Evolutionary conservation across 2,797 vertebrate genomes (phyloP).

Genomic region (Alauda arvensis): DNA sequence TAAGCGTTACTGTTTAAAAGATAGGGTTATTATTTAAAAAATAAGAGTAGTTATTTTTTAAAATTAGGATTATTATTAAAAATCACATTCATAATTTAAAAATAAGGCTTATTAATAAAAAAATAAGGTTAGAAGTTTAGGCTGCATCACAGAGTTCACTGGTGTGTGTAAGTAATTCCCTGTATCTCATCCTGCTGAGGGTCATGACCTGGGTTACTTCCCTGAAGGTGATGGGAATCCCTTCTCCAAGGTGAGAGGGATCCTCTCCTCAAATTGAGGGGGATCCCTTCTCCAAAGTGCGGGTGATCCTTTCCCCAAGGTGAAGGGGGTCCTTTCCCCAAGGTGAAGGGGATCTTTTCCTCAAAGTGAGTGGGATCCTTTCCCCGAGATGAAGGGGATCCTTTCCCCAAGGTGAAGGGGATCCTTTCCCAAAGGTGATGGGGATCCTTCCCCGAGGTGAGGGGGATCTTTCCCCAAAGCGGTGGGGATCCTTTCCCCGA

Average conservation of each 20-base stretch:
- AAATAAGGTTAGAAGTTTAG: background rate
- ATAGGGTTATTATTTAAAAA: background rate
- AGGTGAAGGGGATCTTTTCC: no score
- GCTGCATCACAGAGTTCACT: no score
- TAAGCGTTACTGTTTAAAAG: background rate
- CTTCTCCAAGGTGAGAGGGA: background rate
- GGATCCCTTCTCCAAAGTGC: no score
- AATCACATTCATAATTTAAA: rapidly evolving
- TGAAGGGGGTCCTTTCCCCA: no score
- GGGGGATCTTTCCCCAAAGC: rapidly evolving
- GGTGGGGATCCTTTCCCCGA: rapidly evolving
- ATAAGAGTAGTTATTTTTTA: background rate
- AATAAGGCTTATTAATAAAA: background rate
- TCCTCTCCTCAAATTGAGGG: rapidly evolving
- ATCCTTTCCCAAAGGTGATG: rapidly evolving
- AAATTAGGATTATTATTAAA: background rate
- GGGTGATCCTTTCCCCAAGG: no score
- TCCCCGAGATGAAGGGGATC: rapidly evolving
- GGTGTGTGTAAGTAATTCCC: background rate
- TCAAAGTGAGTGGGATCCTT: rapidly evolving
- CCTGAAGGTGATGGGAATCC: background rate
- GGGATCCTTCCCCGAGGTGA: rapidly evolving
- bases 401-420: rapidly evolving
- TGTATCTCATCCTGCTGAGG: background rate
- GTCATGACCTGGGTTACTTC: no score